Evolutionary conservation across 2,888 invertebrate genomes (phyloP).

Genomic region (Drosophila tripunctata): DNA sequence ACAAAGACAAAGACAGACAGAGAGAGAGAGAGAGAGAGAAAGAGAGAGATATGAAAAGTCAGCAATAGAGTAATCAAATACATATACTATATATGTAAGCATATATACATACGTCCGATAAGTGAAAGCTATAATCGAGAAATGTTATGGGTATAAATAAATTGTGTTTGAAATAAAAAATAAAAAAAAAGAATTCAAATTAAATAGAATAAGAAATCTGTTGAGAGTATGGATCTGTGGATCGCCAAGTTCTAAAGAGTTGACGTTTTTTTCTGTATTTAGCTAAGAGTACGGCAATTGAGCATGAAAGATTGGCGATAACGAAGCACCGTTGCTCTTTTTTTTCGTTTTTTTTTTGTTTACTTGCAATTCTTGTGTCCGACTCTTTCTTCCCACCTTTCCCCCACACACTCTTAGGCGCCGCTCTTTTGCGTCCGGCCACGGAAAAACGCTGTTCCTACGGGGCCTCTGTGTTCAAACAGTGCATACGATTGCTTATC

Average conservation of each 20-base stretch:
- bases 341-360: no score
- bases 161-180: neutral
- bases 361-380: conserved; percentile 7
- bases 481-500: conserved; percentile 60
- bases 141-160: conserved; percentile 17
- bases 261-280: conserved; percentile 30
- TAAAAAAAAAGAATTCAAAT: neutral
- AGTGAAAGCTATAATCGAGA: conserved; percentile 2
- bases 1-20: neutral
- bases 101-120: conserved; percentile 19
- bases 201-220: conserved; percentile 1
- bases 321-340: conserved; percentile 32
- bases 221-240: no score
- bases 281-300: conserved; percentile 55
- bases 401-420: neutral
- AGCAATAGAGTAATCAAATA: no score
- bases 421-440: conserved; percentile 9
- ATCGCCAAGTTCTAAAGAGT: conserved; percentile 25
- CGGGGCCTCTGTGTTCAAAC: conserved; percentile 29
- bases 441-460: conserved; percentile 54
- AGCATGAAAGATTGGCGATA: conserved; percentile 57
- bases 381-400: neutral
- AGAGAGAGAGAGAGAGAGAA: neutral
- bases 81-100: no score
- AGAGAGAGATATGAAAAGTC: neutral